Base-by-base conservation (phyloP, 2,113 vertebrate genomes). In the Clarias gariepinus region DNA sequence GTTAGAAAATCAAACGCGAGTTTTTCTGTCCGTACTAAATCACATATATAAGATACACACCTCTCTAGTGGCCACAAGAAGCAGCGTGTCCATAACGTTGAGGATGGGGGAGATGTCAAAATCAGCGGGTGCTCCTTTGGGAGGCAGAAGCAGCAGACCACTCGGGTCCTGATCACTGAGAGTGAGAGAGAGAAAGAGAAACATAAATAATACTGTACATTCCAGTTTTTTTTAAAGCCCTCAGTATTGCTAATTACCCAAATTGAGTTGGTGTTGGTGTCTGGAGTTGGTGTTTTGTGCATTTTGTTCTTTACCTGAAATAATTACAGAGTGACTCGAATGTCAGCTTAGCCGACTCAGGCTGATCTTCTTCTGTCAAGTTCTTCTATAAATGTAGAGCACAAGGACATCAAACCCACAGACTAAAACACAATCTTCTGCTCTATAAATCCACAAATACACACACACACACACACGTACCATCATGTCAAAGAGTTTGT, bases 401-500 rank as follows among this genome's bases (percentile, higher is more conserved):
- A 86, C n/a, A 28, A 73, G 5, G 60, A 61, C 25, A 69, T 57
- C 9, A 66, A n/a, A 83, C 30, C 64, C 30, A 82, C 63, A 80
- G 66, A 19, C 1, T n/a, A 30, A 9, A 76, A 15, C 23, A 55
- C 25, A 61, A 66, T 0, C 74, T 79, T 36, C 3, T 60, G 30
- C 53, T 55, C 41, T 19, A 47, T 7, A 58, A 61, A 63, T 30
- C 33, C 53, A 80, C 64, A 58, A 61, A 63, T 30, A 25, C 53
- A 80, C 64, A 68, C 58, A 74, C 58, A 78, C 60, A 0, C 53
- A 82, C 7, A 36, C 13, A 64, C 68, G 47, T 71, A 98, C 98
- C 98, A 99, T 97, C 97, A 99, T 97, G 90, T 96, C 91, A 91
- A 99, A 99, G 88, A 99, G 97, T 88, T 96, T 97, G 82, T 96